These are phyloP conservation scores for Manis crassicaudata DNA, from an alignment of 2,797 vertebrate species.

Conservation along the genomic window DNA sequence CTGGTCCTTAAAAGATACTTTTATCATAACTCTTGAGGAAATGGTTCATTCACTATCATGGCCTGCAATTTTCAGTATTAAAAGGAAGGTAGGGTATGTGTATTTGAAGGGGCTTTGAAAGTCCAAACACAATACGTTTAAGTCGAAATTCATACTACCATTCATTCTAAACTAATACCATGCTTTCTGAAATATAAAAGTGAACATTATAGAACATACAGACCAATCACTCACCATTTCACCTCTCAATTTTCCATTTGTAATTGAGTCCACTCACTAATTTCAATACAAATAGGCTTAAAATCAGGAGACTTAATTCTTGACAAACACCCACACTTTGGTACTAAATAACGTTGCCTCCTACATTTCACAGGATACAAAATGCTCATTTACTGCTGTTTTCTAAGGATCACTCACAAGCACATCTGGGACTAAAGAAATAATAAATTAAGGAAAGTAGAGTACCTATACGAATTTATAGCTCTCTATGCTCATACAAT, in stretches of 20 bases:
- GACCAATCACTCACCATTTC: neutral
- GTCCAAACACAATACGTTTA: neutral
- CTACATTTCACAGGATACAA: slow-evolving; percentile 77
- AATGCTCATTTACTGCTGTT: slow-evolving; percentile 76
- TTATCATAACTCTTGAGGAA: neutral
- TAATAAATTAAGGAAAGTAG: slow-evolving; percentile 72
- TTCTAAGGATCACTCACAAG: slow-evolving; percentile 58
- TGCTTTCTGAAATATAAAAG: neutral
- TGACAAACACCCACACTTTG: slow-evolving; percentile 75
- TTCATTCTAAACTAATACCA: neutral
- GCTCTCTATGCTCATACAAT: neutral
- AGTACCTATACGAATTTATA: slow-evolving; percentile 67
- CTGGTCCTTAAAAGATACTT: neutral
- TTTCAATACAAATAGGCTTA: slow-evolving; percentile 78
- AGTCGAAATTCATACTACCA: neutral
- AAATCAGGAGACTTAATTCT: slow-evolving; percentile 80
- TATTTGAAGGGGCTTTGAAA: neutral
- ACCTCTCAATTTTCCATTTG: neutral
- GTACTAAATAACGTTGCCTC: slow-evolving; percentile 80
- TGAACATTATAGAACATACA: neutral
- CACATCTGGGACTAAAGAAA: slow-evolving; percentile 59
- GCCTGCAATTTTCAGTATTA: neutral
- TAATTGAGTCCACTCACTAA: slow-evolving; percentile 78
- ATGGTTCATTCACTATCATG: neutral
- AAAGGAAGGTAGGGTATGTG: neutral